Conservation (phyloP, 2,888 invertebrate species). For the Oscheius onirici region DNA sequence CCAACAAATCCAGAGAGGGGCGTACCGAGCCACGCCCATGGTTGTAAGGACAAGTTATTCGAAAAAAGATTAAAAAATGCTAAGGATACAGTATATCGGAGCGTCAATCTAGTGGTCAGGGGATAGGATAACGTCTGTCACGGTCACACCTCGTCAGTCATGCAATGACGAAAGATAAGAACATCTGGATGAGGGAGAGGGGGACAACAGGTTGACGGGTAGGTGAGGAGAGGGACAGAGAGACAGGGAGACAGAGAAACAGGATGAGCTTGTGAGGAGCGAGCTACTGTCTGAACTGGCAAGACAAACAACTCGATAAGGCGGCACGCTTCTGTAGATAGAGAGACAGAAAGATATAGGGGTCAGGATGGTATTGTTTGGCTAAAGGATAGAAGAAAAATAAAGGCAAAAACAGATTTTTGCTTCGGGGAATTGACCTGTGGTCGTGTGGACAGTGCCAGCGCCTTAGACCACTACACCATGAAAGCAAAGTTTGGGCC, state of each 20-base stretch:
- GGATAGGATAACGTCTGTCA: slow-evolving; percentile 2
- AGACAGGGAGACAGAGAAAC: neutral
- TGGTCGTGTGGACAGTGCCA: too few relatives aligned
- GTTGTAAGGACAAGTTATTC: slow-evolving; percentile 10
- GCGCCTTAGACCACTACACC: too few relatives aligned
- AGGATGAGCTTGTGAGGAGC: neutral
- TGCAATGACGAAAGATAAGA: slow-evolving; percentile 16
- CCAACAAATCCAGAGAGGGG: slow-evolving; percentile 16
- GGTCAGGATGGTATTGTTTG: neutral
- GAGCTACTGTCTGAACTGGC: slow-evolving; percentile 6
- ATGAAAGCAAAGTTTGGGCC: too few relatives aligned
- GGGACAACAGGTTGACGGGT: neutral
- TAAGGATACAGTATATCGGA: neutral
- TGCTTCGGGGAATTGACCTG: too few relatives aligned
- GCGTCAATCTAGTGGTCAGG: neutral
- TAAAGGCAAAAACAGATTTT: neutral
- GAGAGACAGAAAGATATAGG: neutral
- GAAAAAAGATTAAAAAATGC: neutral
- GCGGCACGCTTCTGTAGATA: slow-evolving; percentile 27
- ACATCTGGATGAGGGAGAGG: slow-evolving; percentile 16
- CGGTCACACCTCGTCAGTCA: slow-evolving; percentile 31
- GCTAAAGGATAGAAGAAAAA: neutral
- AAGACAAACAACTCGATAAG: slow-evolving; percentile 16
- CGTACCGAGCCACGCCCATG: slow-evolving; percentile 7
- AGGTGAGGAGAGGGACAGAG: neutral